Base-by-base conservation (phyloP, 1,140 invertebrate genomes). In the Pseudomyrmex sp. region DNA sequence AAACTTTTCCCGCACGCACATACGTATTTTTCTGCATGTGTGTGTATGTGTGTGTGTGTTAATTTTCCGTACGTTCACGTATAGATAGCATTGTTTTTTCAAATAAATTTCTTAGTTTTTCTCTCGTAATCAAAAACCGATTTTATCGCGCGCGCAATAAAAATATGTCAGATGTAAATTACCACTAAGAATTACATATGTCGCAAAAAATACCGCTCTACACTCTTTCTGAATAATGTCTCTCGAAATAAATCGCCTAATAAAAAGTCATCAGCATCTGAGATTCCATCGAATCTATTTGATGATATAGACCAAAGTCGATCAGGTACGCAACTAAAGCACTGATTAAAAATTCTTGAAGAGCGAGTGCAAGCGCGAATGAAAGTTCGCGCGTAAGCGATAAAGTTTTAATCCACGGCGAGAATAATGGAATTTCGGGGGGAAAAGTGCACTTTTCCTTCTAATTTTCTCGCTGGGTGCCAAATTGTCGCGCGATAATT, bases 391-490 rank as follows among this genome's bases (percentile, higher is more conserved):
- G 62, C 66, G 66, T 80, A 80, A 80, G 76, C 76, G 76, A 80
- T 59, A 80, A 80, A 80, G 76, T 80, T 80, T 80, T 80, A 80
- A 80, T 80, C 76, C 76, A 59, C 54, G 54, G n/a, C 8, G 44
- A 46, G 61, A 80, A 72, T 80, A 72, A 72, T 70, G 76, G 58
- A 72, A 72, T 69, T 59, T 80, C n/a, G 15, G 54, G n/a, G 35
- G 20, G 46, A 59, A 59, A 70, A 80, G 76, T 70, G 44, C 54
- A 48, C 76, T 77, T 77, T 77, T 76, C 73, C 54, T 79, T 82
- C 80, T 82, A 77, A 88, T 74, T 85, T 83, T 88, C 85, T 85
- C 83, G 61, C 20, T 73, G 54, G 66, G 66, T 88, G 84, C 76
- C 86, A 88, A 76, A 87, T 56, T 20, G 58, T 80, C 68, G 46